phyloP scores from a whole-genome alignment of 1,140 invertebrate species.

The Eriocheir sinensis region DNA sequence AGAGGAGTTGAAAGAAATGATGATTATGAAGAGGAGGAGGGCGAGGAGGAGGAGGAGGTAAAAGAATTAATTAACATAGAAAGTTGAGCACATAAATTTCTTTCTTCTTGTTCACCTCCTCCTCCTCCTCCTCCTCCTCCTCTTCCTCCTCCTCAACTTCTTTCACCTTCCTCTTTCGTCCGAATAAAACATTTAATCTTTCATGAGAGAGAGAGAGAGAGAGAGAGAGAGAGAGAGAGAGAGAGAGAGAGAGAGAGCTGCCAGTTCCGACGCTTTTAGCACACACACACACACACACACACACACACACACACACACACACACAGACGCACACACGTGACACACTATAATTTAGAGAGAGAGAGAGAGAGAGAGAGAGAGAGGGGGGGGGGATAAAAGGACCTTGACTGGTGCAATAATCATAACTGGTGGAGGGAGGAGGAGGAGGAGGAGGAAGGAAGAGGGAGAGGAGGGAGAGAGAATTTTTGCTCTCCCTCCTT shows the following conservation, averaged over 20 bases:
- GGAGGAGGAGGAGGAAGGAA: neutral
- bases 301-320: slow-evolving; percentile 22
- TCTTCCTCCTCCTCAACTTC: neutral
- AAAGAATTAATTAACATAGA: neutral
- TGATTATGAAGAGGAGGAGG: neutral
- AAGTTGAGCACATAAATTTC: neutral
- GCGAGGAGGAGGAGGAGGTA: neutral
- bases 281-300: neutral
- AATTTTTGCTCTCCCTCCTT: too few species aligned
- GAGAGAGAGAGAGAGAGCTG: neutral
- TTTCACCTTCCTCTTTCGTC: neutral
- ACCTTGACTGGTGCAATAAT: neutral
- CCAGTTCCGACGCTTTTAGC: neutral
- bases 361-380: neutral
- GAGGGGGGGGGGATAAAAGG: neutral
- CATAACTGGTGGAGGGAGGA: too few species aligned
- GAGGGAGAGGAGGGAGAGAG: neutral
- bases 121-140: neutral
- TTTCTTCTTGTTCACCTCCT: neutral
- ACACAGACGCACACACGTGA: neutral
- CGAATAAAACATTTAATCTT: neutral
- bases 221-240: neutral
- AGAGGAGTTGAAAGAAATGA: too few species aligned
- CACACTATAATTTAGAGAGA: neutral
- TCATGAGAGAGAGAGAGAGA: neutral